Conservation (phyloP, 1,140 invertebrate genomes). For the Triops longicaudatus region DNA sequence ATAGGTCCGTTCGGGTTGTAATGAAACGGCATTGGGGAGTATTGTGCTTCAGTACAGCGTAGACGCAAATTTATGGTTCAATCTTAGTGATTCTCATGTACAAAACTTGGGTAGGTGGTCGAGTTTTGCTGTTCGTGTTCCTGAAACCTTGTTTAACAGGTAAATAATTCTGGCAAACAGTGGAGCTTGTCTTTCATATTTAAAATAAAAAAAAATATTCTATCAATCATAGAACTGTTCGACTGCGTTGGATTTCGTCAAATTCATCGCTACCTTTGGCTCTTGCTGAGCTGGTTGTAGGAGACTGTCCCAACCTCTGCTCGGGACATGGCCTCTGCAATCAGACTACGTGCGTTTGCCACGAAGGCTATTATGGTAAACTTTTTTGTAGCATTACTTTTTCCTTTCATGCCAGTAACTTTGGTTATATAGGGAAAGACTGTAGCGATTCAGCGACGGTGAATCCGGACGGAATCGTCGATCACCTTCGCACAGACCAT, state of each 20-base stretch:
- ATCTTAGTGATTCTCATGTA: not conserved
- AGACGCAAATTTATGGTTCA: not conserved
- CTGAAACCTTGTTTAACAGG: not conserved
- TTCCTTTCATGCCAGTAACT: no score
- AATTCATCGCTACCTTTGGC: not conserved
- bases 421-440: not conserved
- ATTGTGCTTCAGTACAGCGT: not conserved
- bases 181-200: no score
- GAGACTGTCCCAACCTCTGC: constrained; percentile 40
- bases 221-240: not conserved
- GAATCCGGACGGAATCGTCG: constrained; percentile 22
- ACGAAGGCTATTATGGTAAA: constrained; percentile 34
- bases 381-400: constrained; percentile 18
- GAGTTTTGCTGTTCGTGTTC: not conserved
- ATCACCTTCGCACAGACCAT: not conserved
- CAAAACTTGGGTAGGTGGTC: not conserved
- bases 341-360: constrained; percentile 37
- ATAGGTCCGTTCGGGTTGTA: not conserved
- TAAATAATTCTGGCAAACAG: not conserved
- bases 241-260: constrained; percentile 10
- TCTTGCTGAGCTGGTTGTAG: constrained; percentile 34
- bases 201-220: no score
- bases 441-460: constrained; percentile 31
- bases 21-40: not conserved
- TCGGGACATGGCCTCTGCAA: constrained; percentile 40